These are phyloP conservation scores for Xiphophorus birchmanni DNA, from an alignment of 2,797 vertebrate species.

Conservation along the genomic window DNA sequence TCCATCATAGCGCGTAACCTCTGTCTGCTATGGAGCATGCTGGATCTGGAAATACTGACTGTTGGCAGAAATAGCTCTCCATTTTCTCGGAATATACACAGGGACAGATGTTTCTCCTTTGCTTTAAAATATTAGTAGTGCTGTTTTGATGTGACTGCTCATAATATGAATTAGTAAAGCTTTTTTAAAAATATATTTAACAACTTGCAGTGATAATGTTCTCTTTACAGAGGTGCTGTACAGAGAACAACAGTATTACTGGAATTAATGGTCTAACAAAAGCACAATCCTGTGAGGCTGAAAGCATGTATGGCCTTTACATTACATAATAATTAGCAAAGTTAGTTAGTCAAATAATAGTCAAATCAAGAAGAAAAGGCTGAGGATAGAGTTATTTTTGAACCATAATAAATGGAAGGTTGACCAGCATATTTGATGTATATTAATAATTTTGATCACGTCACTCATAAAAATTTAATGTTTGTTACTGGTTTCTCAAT, in stretches of 20 bases:
- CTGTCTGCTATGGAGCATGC: background rate
- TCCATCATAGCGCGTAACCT: background rate
- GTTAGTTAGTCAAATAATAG: too few relatives aligned
- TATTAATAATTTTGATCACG: too few relatives aligned
- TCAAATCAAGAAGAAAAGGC: too few relatives aligned
- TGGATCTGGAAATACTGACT: background rate
- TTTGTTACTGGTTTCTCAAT: too few relatives aligned
- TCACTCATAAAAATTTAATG: too few relatives aligned
- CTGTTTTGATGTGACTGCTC: background rate
- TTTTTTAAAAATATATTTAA: background rate
- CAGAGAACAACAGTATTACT: background rate
- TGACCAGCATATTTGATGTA: too few relatives aligned
- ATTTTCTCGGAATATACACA: background rate
- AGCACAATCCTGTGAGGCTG: conserved; percentile 9
- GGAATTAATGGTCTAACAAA: conserved; percentile 12
- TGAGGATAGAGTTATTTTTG: too few relatives aligned
- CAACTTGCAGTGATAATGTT: background rate
- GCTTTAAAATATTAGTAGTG: background rate
- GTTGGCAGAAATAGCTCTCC: background rate
- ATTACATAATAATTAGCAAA: conserved; percentile 9
- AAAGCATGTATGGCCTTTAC: background rate
- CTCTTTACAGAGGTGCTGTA: background rate
- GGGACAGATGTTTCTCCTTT: background rate
- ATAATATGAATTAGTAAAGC: background rate
- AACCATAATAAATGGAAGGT: too few relatives aligned